Evolutionary conservation across 2,113 vertebrate species (phyloP), one percentile per base, ranked within the genome.

Genomic region (Phaethornis superciliosus): DNA sequence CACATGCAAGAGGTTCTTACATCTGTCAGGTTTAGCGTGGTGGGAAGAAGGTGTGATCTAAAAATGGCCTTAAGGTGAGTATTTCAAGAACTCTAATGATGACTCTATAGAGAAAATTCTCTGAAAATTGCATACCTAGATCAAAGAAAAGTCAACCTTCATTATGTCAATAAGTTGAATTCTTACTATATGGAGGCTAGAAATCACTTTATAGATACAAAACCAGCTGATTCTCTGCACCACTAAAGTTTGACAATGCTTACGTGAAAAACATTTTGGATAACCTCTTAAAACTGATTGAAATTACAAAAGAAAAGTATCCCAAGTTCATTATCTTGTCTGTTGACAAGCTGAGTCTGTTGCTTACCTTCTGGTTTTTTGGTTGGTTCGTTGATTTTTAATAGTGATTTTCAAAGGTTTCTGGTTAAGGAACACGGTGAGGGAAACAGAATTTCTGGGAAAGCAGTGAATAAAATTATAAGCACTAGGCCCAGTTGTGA

Each of bases 111-210:
- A 84, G 83, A 89, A 93, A 93, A 94, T 51, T 72, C n/a, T 86
- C 84, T 81, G 74, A 92, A 93, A 95, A 89, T 76, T 92, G 40
- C 72, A 35, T n/a, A n/a, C n/a, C n/a, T n/a, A 68, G 74, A 94
- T 96, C 77, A 95, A 94, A 89, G 74, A 55, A 52, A 91, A 86
- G 56, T 63, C 72, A 81, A 20, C 56, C 60, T 87, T 91, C 44
- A 80, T 78, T 71, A 56, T 58, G 65, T 90, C 67, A 92, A 72
- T 62, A 79, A 71, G 56, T 75, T 81, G 68, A 94, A 75, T 86
- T 84, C 60, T 90, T 86, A 55, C 56, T 79, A 7, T 75, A 12
- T 15, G 22, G 46, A 56, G n/a, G 35, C 40, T 89, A 40, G 32
- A 87, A 52, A 56, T 79, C 81, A 20, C 46, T 91, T 85, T 80